Evolutionary conservation across 1,140 invertebrate genomes (phyloP), one percentile per base, ranked within the genome.

Genomic region (Sarcophaga peregrina): DNA sequence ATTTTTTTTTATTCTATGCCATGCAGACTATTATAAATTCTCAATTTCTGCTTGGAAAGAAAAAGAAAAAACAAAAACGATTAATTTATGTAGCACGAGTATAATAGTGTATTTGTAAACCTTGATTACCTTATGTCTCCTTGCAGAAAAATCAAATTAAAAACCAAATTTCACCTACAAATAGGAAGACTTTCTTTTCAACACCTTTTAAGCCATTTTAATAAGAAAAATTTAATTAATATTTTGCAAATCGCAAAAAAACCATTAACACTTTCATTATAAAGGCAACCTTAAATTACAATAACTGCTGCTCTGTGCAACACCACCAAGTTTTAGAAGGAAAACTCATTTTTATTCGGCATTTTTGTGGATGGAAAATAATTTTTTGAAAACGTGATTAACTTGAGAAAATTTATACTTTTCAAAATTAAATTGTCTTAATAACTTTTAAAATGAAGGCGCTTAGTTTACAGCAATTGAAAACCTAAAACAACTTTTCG

Each of bases 361-460:
- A 37, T 52, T 8, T 68, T 68, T 68, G 62, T 20, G 20, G 54
- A 68, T 20, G 20, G 54, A 68, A 68, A 68, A 20, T 20, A 68
- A 68, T 20, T 68, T 20, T 68, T 37, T 68, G 20, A 68, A 68
- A 68, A 68, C 62, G 62, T 68, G 62, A 68, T n/a, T 68, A 8
- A n/a, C 62, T 20, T 20, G 13, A n/a, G 62, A 68, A 68, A 68
- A 17, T 20, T 6, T 58, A 68, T 17, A 68, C 5, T 17, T 68
- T 37, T 68, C 15, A n/a, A 68, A 68, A 68, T 68, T 68, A 68
- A 68, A 68, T 68, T 68, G 62, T 68, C n/a, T 68, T 68, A 68
- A 68, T 68, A 68, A 20, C 1, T 68, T 68, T 20, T 20, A n/a
- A 6, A 58, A 58, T 13, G 17, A 68, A 68, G 62, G 17, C 62